These are phyloP conservation scores for Adela reaumurella DNA, from an alignment of 2,888 invertebrate species.

Conservation along the genomic window DNA sequence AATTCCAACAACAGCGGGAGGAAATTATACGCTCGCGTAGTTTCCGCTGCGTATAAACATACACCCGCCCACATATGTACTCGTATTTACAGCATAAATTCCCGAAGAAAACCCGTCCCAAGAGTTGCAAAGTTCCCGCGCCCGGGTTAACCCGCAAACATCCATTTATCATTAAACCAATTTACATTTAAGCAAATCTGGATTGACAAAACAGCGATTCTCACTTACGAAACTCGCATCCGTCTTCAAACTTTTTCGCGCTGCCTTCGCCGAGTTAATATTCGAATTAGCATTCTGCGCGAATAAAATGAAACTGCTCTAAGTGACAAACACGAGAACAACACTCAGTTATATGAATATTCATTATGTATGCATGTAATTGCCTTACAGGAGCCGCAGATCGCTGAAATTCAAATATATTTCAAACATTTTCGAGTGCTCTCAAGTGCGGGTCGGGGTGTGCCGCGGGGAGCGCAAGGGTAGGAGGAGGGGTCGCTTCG, in stretches of 20 bases:
- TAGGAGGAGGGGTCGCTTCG: too few species aligned
- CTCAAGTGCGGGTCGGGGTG: not conserved
- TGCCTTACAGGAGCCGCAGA: not conserved
- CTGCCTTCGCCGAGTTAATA: not conserved
- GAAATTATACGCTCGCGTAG: slow-evolving; percentile 16
- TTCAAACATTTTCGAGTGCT: not conserved
- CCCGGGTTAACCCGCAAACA: slow-evolving; percentile 28
- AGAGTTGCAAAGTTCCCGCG: slow-evolving; percentile 18
- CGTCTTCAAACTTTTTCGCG: slow-evolving; percentile 31
- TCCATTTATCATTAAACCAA: slow-evolving; percentile 42
- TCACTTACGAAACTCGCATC: slow-evolving; percentile 43
- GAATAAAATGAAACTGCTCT: not conserved
- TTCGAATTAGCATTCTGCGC: not conserved
- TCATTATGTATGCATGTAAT: not conserved
- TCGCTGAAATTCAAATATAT: not conserved
- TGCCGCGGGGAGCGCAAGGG: too few species aligned
- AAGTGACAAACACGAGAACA: not conserved
- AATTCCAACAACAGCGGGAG: slow-evolving; percentile 12
- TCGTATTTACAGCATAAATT: not conserved
- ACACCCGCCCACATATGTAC: not conserved
- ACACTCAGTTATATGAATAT: not conserved
- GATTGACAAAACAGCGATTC: slow-evolving; percentile 41
- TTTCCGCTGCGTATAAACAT: not conserved
- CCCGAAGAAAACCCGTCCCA: slow-evolving; percentile 1
- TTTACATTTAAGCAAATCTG: slow-evolving; percentile 52